Conservation (phyloP, 2,888 invertebrate species). For the Eurois occulta region DNA sequence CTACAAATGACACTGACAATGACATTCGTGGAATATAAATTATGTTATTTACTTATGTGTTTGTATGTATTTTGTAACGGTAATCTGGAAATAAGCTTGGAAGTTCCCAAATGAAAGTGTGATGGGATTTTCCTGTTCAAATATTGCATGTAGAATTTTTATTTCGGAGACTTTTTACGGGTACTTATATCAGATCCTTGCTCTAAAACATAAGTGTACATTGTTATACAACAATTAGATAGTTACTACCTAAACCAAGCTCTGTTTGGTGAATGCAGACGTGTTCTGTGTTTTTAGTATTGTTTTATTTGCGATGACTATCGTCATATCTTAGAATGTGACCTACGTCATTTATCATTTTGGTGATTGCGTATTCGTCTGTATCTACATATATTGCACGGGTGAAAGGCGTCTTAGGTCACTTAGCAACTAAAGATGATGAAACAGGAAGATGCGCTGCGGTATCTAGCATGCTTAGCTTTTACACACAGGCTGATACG, state of each 20-base stretch:
- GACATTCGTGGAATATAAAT: not conserved
- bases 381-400: too few species aligned
- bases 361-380: not conserved
- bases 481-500: not conserved
- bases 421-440: not conserved
- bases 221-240: not conserved
- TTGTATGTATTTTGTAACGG: not conserved
- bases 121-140: not conserved
- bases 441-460: not conserved
- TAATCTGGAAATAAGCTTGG: not conserved
- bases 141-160: too few species aligned
- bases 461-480: not conserved
- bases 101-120: not conserved
- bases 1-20: too few species aligned
- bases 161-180: too few species aligned
- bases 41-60: not conserved
- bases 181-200: not conserved
- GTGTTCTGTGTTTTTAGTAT: slow-evolving; percentile 7
- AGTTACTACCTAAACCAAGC: not conserved
- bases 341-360: slow-evolving; percentile 6
- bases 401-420: not conserved
- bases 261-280: slow-evolving; percentile 5
- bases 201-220: not conserved
- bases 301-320: not conserved
- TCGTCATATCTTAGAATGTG: not conserved